Evolutionary conservation across 1,140 invertebrate genomes (phyloP).

Genomic region (Elysia chlorotica): DNA sequence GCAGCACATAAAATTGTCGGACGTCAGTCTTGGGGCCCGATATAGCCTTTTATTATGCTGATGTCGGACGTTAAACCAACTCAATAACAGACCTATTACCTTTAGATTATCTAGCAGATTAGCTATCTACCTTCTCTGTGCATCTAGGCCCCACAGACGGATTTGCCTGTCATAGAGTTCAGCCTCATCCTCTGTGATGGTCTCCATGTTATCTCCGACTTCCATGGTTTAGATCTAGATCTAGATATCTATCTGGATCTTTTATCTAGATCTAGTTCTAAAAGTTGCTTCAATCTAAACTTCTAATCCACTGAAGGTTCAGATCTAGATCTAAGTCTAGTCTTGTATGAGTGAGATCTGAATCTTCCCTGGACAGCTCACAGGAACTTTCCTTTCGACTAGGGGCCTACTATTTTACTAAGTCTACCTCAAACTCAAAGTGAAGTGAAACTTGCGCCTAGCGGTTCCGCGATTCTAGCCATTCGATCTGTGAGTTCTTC

Average conservation of each 20-base stretch:
- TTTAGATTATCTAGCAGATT: too few relatives aligned
- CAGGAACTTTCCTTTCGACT: not conserved
- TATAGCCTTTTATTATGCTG: too few relatives aligned
- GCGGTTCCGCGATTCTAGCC: too few relatives aligned
- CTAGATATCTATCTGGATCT: not conserved
- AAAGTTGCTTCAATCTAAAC: not conserved
- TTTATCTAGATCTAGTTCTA: not conserved
- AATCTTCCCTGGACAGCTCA: not conserved
- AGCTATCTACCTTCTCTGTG: constrained; percentile 86
- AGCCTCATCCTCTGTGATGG: constrained; percentile 81
- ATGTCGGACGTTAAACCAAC: too few relatives aligned
- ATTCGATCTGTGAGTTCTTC: too few relatives aligned
- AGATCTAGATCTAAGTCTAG: not conserved
- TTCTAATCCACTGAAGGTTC: not conserved
- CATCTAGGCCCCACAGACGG: constrained; percentile 95
- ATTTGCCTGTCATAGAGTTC: constrained; percentile 98
- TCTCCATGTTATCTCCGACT: not conserved
- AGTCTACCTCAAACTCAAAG: too few relatives aligned
- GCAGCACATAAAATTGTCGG: too few relatives aligned
- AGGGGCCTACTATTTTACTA: not conserved
- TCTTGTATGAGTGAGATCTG: not conserved
- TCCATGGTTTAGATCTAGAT: not conserved
- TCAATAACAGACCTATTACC: too few relatives aligned
- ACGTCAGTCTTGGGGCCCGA: too few relatives aligned
- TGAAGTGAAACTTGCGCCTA: too few relatives aligned